These are phyloP conservation scores for Leptura quadrifasciata DNA, from an alignment of 2,888 invertebrate genomes.

Conservation along the genomic window DNA sequence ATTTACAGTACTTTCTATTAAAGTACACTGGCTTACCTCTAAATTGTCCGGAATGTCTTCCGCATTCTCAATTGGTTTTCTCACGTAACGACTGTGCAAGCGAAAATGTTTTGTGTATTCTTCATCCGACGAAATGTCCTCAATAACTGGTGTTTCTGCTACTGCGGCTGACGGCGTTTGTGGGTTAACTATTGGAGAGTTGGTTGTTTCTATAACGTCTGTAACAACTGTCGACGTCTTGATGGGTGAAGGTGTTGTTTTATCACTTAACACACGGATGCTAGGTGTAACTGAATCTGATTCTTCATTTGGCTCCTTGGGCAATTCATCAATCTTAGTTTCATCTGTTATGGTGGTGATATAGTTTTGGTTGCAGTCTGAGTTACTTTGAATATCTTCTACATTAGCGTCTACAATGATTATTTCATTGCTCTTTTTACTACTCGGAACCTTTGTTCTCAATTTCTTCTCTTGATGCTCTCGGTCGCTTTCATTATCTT, in stretches of 20 bases:
- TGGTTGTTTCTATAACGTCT: background rate
- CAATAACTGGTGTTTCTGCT: constrained; percentile 30
- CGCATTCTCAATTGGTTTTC: background rate
- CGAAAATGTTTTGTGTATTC: constrained; percentile 25
- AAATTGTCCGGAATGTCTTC: background rate
- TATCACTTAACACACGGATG: background rate
- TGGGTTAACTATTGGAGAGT: background rate
- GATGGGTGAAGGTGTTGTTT: background rate
- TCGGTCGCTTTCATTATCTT: background rate
- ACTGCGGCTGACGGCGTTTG: background rate
- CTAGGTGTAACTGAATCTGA: background rate
- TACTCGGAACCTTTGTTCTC: background rate
- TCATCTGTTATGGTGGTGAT: background rate
- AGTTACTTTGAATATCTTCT: background rate
- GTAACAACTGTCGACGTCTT: background rate
- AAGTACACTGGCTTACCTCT: constrained; percentile 25
- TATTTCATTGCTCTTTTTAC: background rate
- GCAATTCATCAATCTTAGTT: background rate
- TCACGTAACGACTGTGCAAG: background rate
- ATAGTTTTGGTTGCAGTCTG: constrained; percentile 39
- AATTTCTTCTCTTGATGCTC: background rate
- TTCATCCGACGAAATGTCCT: constrained; percentile 48
- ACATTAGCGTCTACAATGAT: constrained; percentile 27
- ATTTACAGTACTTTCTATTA: constrained; percentile 15
- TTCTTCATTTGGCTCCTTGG: background rate